Conservation (phyloP, 2,797 vertebrate species). For the Galago senegalensis region DNA sequence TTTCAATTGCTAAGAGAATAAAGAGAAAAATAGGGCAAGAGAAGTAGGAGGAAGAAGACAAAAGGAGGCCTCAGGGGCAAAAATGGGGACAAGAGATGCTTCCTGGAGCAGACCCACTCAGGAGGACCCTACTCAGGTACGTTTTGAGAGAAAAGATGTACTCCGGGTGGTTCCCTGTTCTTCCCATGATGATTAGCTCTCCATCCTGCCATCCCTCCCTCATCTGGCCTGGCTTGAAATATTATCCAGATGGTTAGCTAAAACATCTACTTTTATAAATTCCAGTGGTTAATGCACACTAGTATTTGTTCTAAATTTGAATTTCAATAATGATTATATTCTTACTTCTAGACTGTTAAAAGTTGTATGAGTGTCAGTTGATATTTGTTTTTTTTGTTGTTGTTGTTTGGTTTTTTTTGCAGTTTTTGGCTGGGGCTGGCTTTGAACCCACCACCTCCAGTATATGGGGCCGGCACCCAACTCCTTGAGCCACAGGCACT, state of each 20-base stretch:
- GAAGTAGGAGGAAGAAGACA: background rate
- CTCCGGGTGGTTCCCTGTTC: background rate
- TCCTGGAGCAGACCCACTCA: background rate
- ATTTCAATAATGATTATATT: background rate
- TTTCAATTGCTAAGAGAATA: background rate
- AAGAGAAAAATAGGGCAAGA: background rate
- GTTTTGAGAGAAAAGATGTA: background rate
- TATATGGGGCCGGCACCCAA: no score
- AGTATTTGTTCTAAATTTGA: conserved; percentile 45
- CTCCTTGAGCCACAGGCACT: no score
- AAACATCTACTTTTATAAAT: background rate
- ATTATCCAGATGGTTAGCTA: background rate
- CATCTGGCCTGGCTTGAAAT: conserved; percentile 12
- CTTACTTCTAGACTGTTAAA: conserved; percentile 18
- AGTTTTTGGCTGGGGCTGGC: no score
- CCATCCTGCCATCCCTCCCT: background rate
- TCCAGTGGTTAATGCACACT: background rate
- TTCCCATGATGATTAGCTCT: background rate
- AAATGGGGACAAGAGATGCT: background rate
- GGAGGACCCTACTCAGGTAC: background rate
- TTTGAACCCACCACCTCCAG: no score
- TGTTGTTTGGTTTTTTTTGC: no score
- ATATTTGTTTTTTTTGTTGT: background rate
- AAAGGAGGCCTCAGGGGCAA: background rate
- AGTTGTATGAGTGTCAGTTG: background rate